phyloP scores from a whole-genome alignment of 23 tunicate species.

The Ciona savignyi region DNA sequence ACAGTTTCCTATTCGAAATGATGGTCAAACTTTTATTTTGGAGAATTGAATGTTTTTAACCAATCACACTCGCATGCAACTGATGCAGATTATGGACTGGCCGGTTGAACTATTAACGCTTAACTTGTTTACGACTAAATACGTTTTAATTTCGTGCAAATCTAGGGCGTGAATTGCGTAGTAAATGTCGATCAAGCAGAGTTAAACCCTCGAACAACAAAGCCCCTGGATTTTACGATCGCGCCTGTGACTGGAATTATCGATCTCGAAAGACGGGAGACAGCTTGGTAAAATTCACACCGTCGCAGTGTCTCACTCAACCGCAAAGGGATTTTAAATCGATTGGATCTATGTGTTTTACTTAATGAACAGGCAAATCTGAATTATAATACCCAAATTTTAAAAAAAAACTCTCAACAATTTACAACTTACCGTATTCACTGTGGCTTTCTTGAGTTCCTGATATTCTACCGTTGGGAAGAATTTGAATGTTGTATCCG shows the following conservation, averaged over 20 bases:
- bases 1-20: no score
- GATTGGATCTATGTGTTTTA: no score
- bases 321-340: no score
- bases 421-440: constrained; percentile 54
- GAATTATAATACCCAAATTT: no score
- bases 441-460: constrained; percentile 64
- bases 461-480: constrained; percentile 50
- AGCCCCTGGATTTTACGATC: not conserved
- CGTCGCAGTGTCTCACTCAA: no score
- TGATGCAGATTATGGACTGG: no score
- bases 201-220: constrained; percentile 1
- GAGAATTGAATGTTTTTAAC: no score
- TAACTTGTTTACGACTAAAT: not conserved
- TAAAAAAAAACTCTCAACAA: no score
- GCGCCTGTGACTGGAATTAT: not conserved
- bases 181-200: constrained; percentile 9
- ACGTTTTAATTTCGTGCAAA: not conserved
- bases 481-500: constrained; percentile 77
- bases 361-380: no score
- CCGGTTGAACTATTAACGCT: not conserved
- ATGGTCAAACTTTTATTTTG: no score
- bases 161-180: constrained; percentile 5
- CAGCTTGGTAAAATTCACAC: not conserved
- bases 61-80: no score
- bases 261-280: not conserved